Percentiles rank a stretch among this genome's conserved stretches.
Conservation (phyloP, 1,140 invertebrate species). For the Lethrus apterus region DNA sequence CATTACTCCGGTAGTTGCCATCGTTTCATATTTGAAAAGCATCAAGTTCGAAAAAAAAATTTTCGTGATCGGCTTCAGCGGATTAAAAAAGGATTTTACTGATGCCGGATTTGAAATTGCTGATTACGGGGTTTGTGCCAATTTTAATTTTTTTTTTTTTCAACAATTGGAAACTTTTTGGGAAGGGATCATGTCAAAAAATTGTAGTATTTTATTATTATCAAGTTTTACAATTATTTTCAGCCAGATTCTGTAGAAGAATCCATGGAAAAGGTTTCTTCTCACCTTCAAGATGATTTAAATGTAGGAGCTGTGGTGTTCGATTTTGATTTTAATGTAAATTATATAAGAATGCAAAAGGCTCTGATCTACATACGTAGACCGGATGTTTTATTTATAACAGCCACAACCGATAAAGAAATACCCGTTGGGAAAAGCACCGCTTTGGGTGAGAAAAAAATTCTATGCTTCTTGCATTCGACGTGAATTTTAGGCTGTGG, state of each 20-base stretch:
- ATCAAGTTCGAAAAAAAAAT: slow-evolving; percentile 30
- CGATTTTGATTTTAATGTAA: slow-evolving; percentile 28
- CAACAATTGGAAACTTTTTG: too few species aligned
- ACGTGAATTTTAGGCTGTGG: slow-evolving; percentile 19
- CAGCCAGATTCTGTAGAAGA: not conserved
- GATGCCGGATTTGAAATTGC: slow-evolving; percentile 23
- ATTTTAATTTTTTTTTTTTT: not conserved
- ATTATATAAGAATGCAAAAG: slow-evolving; percentile 25
- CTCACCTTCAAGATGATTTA: slow-evolving; percentile 15
- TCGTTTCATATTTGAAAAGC: slow-evolving; percentile 26
- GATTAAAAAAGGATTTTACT: slow-evolving; percentile 24
- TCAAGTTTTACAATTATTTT: not conserved
- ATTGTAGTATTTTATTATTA: not conserved
- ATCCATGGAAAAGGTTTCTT: not conserved
- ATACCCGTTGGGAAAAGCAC: slow-evolving; percentile 14
- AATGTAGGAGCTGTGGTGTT: slow-evolving; percentile 31
- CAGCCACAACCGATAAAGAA: slow-evolving; percentile 21
- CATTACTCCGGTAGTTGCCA: slow-evolving; percentile 20
- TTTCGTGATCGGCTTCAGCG: slow-evolving; percentile 23
- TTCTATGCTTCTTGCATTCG: too few species aligned
- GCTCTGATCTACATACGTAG: slow-evolving; percentile 24
- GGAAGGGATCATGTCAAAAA: too few species aligned
- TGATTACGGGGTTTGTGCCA: not conserved
- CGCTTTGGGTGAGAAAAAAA: slow-evolving; percentile 11
- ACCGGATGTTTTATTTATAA: slow-evolving; percentile 30